These are phyloP conservation scores for Plutomurus gul DNA, from an alignment of 1,140 invertebrate genomes.

Conservation along the genomic window DNA sequence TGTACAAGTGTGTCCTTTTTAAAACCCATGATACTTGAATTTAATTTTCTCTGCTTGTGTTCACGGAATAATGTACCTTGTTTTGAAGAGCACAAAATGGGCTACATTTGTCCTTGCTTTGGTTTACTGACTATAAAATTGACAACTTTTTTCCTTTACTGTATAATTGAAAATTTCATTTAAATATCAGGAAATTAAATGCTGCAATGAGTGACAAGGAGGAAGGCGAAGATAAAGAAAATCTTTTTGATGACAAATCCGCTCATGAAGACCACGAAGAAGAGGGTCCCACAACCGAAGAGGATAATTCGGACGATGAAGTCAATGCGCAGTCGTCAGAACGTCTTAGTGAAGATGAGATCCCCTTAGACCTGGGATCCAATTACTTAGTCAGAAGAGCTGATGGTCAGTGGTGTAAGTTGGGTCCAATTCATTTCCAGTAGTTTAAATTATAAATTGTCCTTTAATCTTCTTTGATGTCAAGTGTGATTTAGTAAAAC, in stretches of 20 bases:
- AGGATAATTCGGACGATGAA: not conserved
- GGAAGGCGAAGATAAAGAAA: slow-evolving; percentile 11
- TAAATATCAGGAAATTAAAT: too few species aligned
- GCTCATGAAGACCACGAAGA: not conserved
- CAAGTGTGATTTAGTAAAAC: too few species aligned
- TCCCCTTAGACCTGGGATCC: slow-evolving; percentile 81
- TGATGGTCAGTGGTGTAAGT: slow-evolving; percentile 86
- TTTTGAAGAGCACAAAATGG: too few species aligned
- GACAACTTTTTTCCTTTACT: too few species aligned
- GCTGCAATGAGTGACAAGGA: not conserved
- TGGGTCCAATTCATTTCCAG: not conserved
- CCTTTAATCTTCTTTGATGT: too few species aligned
- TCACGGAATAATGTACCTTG: too few species aligned
- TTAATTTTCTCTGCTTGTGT: too few species aligned
- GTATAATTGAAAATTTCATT: too few species aligned
- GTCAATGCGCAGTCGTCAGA: not conserved
- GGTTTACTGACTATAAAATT: too few species aligned
- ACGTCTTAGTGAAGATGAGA: not conserved
- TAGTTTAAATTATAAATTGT: not conserved
- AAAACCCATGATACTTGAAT: too few species aligned
- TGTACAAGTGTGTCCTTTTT: too few species aligned
- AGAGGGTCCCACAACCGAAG: not conserved
- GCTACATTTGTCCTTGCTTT: too few species aligned
- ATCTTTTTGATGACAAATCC: not conserved
- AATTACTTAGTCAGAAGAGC: slow-evolving; percentile 83